phyloP scores from a whole-genome alignment of 2,797 vertebrate genomes.

The Phoebastria nigripes region DNA sequence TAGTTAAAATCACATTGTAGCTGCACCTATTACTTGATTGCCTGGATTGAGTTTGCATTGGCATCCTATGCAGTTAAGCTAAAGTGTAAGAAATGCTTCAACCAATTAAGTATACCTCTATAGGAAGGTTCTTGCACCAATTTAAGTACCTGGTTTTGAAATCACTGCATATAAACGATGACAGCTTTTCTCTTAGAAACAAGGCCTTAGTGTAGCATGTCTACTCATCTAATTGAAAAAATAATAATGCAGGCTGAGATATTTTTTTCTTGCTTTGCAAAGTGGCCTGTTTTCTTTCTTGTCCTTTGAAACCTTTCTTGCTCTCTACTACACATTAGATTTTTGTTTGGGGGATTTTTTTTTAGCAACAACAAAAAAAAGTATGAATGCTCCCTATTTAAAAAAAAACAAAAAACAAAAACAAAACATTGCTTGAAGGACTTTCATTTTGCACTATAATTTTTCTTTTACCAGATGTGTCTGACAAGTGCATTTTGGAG shows the following conservation, averaged over 20 bases:
- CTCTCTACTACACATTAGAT: neutral
- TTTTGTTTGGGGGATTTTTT: conserved; percentile 44
- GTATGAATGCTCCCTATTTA: conserved; percentile 51
- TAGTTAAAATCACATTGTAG: neutral
- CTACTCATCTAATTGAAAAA: conserved; percentile 17
- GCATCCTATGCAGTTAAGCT: neutral
- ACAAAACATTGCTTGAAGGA: conserved; percentile 72
- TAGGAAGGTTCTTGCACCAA: neutral
- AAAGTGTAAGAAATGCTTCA: neutral
- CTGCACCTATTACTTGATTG: neutral
- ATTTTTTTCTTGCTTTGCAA: conserved; percentile 54
- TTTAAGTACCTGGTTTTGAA: conserved; percentile 10
- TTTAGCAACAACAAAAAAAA: neutral
- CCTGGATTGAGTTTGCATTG: neutral
- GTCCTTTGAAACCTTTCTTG: conserved; percentile 52
- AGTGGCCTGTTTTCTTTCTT: conserved; percentile 17
- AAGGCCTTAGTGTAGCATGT: conserved; percentile 27
- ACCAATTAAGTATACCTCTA: conserved; percentile 7
- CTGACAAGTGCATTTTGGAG: conserved; percentile 80
- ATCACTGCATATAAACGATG: neutral
- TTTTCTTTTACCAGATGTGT: conserved; percentile 80
- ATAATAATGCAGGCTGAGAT: conserved; percentile 59
- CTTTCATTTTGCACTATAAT: conserved; percentile 82
- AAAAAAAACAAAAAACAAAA: neutral
- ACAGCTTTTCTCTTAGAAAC: conserved; percentile 50